Evolutionary conservation across 2,113 vertebrate species (phyloP).

Genomic region (Macrotis lagotis): DNA sequence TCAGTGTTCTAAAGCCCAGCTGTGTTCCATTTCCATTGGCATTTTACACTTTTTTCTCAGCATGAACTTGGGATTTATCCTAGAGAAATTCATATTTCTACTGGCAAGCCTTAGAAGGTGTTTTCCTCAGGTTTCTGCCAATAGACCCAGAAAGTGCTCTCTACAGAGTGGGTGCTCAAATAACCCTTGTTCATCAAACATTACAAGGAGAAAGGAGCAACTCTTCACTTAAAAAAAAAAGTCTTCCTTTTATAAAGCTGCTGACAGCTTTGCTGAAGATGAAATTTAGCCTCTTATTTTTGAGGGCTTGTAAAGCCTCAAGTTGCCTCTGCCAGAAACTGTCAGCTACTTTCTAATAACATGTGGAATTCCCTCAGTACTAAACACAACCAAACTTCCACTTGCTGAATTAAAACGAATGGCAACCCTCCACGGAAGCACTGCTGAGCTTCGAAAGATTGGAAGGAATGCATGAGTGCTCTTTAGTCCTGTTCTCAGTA

Average conservation of each 20-base stretch:
- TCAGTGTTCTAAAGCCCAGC: background rate
- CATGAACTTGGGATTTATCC: background rate
- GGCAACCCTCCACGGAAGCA: slow-evolving; percentile 27
- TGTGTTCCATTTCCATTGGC: slow-evolving; percentile 29
- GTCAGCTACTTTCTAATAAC: slow-evolving; percentile 56
- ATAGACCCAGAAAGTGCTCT: background rate
- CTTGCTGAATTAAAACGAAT: slow-evolving; percentile 56
- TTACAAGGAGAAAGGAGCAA: background rate
- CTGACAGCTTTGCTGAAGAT: slow-evolving; percentile 58
- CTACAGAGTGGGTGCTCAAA: background rate
- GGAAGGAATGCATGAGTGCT: slow-evolving; percentile 56
- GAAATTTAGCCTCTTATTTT: slow-evolving; percentile 36
- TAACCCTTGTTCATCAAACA: background rate
- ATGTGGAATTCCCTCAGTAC: slow-evolving; percentile 58
- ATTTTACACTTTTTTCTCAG: background rate
- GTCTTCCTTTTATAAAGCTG: slow-evolving; percentile 47
- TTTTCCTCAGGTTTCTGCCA: background rate
- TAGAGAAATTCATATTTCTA: background rate
- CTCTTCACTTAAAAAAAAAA: background rate
- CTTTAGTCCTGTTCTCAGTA: slow-evolving; percentile 54
- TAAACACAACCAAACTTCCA: slow-evolving; percentile 62
- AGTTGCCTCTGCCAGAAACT: slow-evolving; percentile 49
- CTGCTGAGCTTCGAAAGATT: slow-evolving; percentile 59
- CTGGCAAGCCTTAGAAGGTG: background rate
- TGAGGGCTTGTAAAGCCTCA: slow-evolving; percentile 57